phyloP scores from a whole-genome alignment of 2,888 invertebrate species.

The Pristionchus exspectatus region DNA sequence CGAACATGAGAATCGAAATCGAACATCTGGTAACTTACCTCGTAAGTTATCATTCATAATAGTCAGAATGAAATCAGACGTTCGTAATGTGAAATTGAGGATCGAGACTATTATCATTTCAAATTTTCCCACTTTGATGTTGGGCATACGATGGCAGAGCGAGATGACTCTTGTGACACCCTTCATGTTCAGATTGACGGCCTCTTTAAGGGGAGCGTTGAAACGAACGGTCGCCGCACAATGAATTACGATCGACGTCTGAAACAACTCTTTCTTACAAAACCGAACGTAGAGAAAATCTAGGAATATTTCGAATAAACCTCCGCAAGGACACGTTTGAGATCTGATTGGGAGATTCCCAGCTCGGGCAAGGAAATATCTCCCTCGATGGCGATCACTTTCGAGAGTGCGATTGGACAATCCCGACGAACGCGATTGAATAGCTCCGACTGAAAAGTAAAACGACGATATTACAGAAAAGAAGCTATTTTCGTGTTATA shows the following conservation, averaged over 20 bases:
- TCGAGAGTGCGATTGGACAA: background rate
- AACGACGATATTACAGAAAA: background rate
- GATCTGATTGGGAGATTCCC: background rate
- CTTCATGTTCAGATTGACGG: background rate
- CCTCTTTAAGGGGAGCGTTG: background rate
- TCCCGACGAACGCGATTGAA: background rate
- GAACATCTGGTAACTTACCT: no score
- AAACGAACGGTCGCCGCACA: constrained; percentile 4
- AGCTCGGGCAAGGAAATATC: background rate
- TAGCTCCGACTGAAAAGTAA: background rate
- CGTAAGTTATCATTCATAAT: no score
- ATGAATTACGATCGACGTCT: background rate
- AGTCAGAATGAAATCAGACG: no score
- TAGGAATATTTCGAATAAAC: no score
- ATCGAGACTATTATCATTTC: no score
- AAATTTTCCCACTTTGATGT: background rate
- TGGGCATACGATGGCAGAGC: background rate
- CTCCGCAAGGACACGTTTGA: background rate
- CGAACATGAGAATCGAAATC: no score
- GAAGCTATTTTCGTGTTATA: no score
- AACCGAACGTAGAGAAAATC: no score
- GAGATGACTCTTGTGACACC: background rate
- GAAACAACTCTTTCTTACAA: no score
- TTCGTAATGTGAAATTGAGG: no score
- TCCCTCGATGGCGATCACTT: background rate